A percentile compares a stretch with the other conserved stretches of the same genome.
These are phyloP conservation scores for Eidolon helvum DNA, from an alignment of 2,113 vertebrate genomes.

Conservation along the genomic window DNA sequence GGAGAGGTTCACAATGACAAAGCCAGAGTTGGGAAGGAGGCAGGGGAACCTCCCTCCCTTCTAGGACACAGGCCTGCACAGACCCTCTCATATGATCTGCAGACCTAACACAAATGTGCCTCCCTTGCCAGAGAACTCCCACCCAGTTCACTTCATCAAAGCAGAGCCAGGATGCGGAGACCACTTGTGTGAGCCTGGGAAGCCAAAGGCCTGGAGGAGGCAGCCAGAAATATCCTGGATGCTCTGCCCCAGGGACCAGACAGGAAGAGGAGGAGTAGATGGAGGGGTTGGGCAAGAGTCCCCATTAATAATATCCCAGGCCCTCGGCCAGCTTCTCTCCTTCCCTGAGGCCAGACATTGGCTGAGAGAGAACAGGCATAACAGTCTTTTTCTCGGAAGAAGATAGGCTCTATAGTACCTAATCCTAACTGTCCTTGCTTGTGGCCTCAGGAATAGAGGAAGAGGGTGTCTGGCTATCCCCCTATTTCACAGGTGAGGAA, in stretches of 20 bases:
- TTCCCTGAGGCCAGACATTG: not conserved
- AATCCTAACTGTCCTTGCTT: not conserved
- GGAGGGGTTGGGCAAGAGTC: constrained; percentile 1
- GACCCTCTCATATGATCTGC: not conserved
- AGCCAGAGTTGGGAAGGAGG: not conserved
- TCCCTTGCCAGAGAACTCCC: not conserved
- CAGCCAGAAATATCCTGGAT: constrained; percentile 67
- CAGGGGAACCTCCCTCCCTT: not conserved
- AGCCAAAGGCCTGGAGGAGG: constrained; percentile 45
- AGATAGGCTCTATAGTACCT: not conserved
- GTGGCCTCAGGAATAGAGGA: not conserved
- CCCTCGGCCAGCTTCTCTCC: constrained; percentile 18
- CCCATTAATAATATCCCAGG: not conserved
- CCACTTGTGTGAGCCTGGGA: constrained; percentile 57
- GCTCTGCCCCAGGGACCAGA: constrained; percentile 64
- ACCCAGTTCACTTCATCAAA: not conserved
- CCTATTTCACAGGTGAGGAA: not conserved
- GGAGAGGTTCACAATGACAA: not conserved
- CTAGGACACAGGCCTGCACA: not conserved
- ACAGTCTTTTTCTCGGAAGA: not conserved
- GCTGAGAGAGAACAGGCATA: not conserved
- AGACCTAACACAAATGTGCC: not conserved
- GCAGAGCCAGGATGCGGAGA: not conserved
- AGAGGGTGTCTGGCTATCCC: not conserved
- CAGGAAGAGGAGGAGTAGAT: constrained; percentile 64